These are phyloP conservation scores for Toxostoma redivivum DNA, from an alignment of 2,113 vertebrate genomes.

Conservation along the genomic window DNA sequence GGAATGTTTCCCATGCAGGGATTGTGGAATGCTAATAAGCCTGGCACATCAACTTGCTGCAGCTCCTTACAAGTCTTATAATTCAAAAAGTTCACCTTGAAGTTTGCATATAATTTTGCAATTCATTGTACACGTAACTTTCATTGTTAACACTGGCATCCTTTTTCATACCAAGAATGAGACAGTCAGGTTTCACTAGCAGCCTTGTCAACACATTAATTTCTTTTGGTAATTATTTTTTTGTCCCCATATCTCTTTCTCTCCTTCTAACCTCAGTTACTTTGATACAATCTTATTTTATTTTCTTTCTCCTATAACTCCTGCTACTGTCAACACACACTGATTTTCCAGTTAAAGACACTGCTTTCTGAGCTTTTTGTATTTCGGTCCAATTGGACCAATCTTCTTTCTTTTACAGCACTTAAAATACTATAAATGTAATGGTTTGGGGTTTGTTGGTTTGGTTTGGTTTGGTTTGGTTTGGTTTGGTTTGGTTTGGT, in stretches of 20 bases:
- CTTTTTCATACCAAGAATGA: background rate
- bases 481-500: background rate
- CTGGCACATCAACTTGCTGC: background rate
- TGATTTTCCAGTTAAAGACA: background rate
- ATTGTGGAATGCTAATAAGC: slow-evolving; percentile 39
- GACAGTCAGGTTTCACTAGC: background rate
- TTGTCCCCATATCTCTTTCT: background rate
- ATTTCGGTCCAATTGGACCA: background rate
- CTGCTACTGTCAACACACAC: background rate
- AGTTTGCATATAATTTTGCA: slow-evolving; percentile 21
- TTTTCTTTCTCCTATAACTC: background rate
- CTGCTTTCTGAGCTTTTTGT: background rate
- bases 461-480: no score
- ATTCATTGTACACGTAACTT: background rate
- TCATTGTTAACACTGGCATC: background rate
- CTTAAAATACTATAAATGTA: background rate
- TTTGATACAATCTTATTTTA: background rate
- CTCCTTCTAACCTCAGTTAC: background rate
- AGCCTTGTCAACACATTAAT: slow-evolving; percentile 1
- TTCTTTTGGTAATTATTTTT: background rate
- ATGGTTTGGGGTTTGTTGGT: background rate
- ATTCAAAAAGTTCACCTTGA: slow-evolving; percentile 64
- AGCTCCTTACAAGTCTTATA: background rate
- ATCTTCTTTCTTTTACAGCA: background rate
- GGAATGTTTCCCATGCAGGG: background rate